Evolutionary conservation across 2,888 invertebrate genomes (phyloP).

Genomic region (Apodemia mormo): DNA sequence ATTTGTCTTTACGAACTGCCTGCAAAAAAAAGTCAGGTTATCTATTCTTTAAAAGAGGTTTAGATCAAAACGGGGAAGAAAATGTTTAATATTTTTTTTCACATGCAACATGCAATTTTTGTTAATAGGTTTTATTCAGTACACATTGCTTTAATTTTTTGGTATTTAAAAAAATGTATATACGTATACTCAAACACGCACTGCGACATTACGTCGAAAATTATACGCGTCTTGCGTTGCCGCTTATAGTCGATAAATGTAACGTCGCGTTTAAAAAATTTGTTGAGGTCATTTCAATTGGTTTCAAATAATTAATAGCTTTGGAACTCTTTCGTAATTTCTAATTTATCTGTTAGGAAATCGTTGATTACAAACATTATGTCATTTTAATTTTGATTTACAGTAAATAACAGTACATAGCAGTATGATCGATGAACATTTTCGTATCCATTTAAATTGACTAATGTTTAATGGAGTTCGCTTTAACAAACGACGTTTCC

Average conservation of each 20-base stretch:
- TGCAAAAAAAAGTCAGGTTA: too few relatives aligned
- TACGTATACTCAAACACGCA: too few relatives aligned
- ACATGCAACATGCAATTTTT: too few relatives aligned
- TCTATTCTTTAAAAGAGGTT: too few relatives aligned
- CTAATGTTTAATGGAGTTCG: constrained; percentile 18
- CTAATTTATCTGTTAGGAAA: constrained; percentile 2
- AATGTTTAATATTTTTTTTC: too few relatives aligned
- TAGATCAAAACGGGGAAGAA: too few relatives aligned
- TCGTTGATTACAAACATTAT: constrained; percentile 7
- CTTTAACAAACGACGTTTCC: constrained; percentile 44
- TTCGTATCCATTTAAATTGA: constrained; percentile 18
- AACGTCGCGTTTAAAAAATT: neutral
- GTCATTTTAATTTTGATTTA: constrained; percentile 15
- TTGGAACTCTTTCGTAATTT: neutral
- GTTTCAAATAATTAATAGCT: constrained; percentile 17
- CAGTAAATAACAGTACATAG: constrained; percentile 14
- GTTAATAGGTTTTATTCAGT: too few relatives aligned
- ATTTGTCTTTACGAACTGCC: too few relatives aligned
- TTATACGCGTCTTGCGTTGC: neutral
- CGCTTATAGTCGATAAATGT: neutral
- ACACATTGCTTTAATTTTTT: too few relatives aligned
- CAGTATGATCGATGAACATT: constrained; percentile 17
- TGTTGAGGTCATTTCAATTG: constrained; percentile 9
- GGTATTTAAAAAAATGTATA: too few relatives aligned
- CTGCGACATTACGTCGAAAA: neutral